Conservation (phyloP, 2,888 invertebrate genomes). For the Morpho deidamia region DNA sequence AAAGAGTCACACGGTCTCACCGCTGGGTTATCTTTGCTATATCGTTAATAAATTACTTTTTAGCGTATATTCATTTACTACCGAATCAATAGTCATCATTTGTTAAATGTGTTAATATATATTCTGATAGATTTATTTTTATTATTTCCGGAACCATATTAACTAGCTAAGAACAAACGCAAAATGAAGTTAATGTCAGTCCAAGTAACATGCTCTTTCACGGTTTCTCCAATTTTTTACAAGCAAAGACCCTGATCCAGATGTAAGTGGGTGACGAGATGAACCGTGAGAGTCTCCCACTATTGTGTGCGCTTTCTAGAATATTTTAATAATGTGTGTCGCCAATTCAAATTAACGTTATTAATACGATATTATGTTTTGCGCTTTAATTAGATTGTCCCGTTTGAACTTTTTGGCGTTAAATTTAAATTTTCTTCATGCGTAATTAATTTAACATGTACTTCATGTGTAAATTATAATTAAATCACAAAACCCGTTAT, state of each 20-base stretch:
- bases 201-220: slow-evolving; percentile 13
- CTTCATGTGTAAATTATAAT: too few relatives aligned
- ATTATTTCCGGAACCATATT: too few relatives aligned
- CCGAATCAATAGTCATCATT: too few relatives aligned
- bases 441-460: too few relatives aligned
- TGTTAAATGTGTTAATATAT: too few relatives aligned
- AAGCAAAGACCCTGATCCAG: slow-evolving; percentile 48
- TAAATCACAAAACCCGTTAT: too few relatives aligned
- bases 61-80: too few relatives aligned
- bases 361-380: slow-evolving; percentile 36
- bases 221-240: slow-evolving; percentile 21
- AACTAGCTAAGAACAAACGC: too few relatives aligned
- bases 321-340: slow-evolving; percentile 66
- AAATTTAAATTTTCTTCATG: background rate
- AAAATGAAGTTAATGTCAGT: background rate
- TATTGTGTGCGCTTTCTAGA: slow-evolving; percentile 70
- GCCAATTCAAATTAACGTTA: slow-evolving; percentile 64
- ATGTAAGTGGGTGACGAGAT: slow-evolving; percentile 55
- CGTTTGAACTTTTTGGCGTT: slow-evolving; percentile 7
- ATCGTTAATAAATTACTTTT: too few relatives aligned
- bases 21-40: too few relatives aligned
- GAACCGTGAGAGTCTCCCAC: slow-evolving; percentile 56
- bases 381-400: slow-evolving; percentile 19
- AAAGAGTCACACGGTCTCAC: too few relatives aligned
- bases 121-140: too few relatives aligned